phyloP scores from a whole-genome alignment of 2,797 vertebrate genomes.

The Vireo griseus region DNA sequence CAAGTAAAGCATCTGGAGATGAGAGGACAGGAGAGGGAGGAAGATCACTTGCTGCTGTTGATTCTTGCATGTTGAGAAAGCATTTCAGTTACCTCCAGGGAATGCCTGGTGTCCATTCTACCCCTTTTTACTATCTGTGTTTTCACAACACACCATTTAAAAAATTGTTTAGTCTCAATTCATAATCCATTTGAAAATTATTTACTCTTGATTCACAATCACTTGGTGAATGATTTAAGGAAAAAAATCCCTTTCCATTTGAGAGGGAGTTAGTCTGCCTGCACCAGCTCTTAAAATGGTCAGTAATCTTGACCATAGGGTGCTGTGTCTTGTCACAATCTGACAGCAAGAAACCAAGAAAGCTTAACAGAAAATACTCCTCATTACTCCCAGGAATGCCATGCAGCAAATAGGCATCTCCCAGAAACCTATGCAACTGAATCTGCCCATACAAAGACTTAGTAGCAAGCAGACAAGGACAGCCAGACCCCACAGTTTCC shows the following conservation, averaged over 20 bases:
- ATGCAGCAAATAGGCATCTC: not conserved
- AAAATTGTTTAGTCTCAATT: not conserved
- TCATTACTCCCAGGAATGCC: not conserved
- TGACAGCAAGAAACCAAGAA: not conserved
- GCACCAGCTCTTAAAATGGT: not conserved
- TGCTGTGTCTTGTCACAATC: not conserved
- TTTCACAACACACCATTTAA: not conserved
- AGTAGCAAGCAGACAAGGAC: not conserved
- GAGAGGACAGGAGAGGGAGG: not conserved
- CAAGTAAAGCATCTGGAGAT: not conserved
- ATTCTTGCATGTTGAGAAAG: not conserved
- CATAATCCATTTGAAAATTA: not conserved
- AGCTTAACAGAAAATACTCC: not conserved
- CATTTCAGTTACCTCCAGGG: not conserved
- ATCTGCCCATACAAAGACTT: not conserved
- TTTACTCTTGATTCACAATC: not conserved
- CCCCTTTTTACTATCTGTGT: not conserved
- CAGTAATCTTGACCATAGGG: not conserved
- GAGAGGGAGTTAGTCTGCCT: not conserved
- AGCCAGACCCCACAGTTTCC: not conserved
- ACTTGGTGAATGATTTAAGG: not conserved
- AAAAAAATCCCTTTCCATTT: not conserved
- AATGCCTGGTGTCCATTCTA: not conserved
- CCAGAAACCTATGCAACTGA: not conserved
- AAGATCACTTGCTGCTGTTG: not conserved